Percentiles rank a stretch among this genome's conserved stretches.
Evolutionary conservation across 2,113 vertebrate genomes (phyloP).

Genomic region (Oxygymnocypris stewartii): DNA sequence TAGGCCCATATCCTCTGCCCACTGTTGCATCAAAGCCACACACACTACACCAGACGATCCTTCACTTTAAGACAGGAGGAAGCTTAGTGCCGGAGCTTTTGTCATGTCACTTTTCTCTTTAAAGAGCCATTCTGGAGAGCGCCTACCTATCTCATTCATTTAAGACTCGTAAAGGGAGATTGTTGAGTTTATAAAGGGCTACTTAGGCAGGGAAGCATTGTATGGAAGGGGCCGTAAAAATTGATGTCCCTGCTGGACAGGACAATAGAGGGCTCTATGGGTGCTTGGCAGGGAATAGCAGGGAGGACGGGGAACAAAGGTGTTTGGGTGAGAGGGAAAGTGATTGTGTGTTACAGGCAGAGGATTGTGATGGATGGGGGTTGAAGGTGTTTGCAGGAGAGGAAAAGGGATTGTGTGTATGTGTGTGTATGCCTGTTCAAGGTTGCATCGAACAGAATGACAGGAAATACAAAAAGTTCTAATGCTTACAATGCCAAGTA

Average conservation of each 20-base stretch:
- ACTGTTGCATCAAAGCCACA: constrained; percentile 68
- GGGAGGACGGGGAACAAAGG: constrained; percentile 18
- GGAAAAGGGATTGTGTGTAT: background rate
- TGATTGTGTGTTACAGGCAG: constrained; percentile 26
- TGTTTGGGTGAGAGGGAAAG: constrained; percentile 35
- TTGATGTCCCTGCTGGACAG: constrained; percentile 43
- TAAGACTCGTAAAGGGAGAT: constrained; percentile 55
- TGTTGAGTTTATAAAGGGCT: constrained; percentile 56
- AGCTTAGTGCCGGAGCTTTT: constrained; percentile 54
- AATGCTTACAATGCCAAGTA: background rate
- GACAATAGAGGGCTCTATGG: constrained; percentile 52
- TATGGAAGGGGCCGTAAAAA: constrained; percentile 51
- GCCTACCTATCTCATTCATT: constrained; percentile 58
- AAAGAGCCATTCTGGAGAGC: constrained; percentile 37
- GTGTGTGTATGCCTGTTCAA: background rate
- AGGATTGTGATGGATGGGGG: constrained; percentile 2
- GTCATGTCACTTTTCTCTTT: constrained; percentile 53
- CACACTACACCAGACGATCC: constrained; percentile 30
- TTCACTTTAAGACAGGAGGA: constrained; percentile 47
- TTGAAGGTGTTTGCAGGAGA: background rate
- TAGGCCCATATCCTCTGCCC: constrained; percentile 57
- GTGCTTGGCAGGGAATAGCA: constrained; percentile 20
- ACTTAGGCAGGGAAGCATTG: constrained; percentile 52
- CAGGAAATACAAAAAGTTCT: background rate
- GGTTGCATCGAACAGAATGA: background rate